Evolutionary conservation across 2,797 vertebrate species (phyloP), one percentile per base, ranked within the genome.

Genomic region (Clarias laeviceps): DNA sequence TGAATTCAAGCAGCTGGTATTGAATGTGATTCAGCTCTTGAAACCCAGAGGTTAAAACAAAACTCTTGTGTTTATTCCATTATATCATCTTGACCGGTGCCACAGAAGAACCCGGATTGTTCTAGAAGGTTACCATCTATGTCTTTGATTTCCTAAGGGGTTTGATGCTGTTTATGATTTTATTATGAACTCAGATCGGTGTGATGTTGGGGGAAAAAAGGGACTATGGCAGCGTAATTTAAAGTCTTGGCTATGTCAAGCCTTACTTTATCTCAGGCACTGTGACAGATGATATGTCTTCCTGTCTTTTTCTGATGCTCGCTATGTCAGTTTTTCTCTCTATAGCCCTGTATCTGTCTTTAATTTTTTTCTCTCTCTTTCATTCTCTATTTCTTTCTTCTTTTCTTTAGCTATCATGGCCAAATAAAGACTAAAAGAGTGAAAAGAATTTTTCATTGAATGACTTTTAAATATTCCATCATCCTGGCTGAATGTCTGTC

Each of bases 201-300:
- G 32, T 72, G 83, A 62, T 85, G 85, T 66, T 68, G 81, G 32
- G 32, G 54, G 66, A 12, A 37, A 40, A 32, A 57, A 57, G 57
- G 24, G 66, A 86, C 72, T 1, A 34, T 61, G 27, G 59, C 80
- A 88, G 81, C 86, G 88, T 92, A 85, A 88, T 85, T 86, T 68
- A 85, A 61, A 83, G 82, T 84, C 72, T 87, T 84, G 79, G 82
- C 87, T 87, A 79, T 86, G 84, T 85, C 82, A 87, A 85, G 87
- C 82, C 82, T 91, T 90, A 88, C 88, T 87, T 85, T 82, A 50
- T 88, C 82, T 85, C 90, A 87, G 86, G 86, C 45, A 59, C 40
- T 88, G 85, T 91, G 91, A 91, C 90, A 92, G 88, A 87, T 84
- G 78, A 50, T 82, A 34, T 34, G 72, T 81, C 54, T 84, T 65